phyloP scores from a whole-genome alignment of 53 echinoderm and acorn worm genomes.

The Echinometra lucunter region DNA sequence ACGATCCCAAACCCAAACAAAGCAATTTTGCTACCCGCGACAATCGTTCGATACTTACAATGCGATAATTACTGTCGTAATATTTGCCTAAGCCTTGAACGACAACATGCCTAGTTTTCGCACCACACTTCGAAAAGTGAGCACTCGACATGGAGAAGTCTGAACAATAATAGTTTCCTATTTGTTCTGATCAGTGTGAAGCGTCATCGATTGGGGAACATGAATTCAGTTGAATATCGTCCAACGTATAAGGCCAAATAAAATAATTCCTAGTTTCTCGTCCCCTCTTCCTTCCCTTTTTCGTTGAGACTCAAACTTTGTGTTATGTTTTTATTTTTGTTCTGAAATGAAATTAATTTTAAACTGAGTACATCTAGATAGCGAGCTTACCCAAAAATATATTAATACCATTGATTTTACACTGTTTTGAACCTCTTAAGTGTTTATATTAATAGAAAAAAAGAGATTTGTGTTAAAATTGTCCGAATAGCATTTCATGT shows the following conservation, averaged over 20 bases:
- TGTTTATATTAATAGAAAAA: no score
- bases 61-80: slow-evolving; percentile 33
- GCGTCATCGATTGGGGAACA: slow-evolving; percentile 12
- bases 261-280: no score
- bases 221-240: not conserved
- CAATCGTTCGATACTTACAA: slow-evolving; percentile 32
- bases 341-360: no score
- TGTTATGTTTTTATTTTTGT: no score
- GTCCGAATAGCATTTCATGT: no score
- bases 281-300: no score
- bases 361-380: no score
- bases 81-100: slow-evolving; percentile 21
- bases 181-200: slow-evolving; percentile 8
- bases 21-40: slow-evolving; percentile 7
- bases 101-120: slow-evolving; percentile 67
- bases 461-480: no score
- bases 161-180: slow-evolving; percentile 6
- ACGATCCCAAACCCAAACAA: not conserved
- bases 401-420: no score
- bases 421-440: no score
- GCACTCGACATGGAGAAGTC: not conserved
- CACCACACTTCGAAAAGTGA: slow-evolving; percentile 70
- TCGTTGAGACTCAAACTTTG: no score
- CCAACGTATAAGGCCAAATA: not conserved
- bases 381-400: no score